Percentiles rank a stretch among this genome's conserved stretches.
These are phyloP conservation scores for Chironomus riparius DNA, from an alignment of 2,888 invertebrate genomes.

Conservation along the genomic window DNA sequence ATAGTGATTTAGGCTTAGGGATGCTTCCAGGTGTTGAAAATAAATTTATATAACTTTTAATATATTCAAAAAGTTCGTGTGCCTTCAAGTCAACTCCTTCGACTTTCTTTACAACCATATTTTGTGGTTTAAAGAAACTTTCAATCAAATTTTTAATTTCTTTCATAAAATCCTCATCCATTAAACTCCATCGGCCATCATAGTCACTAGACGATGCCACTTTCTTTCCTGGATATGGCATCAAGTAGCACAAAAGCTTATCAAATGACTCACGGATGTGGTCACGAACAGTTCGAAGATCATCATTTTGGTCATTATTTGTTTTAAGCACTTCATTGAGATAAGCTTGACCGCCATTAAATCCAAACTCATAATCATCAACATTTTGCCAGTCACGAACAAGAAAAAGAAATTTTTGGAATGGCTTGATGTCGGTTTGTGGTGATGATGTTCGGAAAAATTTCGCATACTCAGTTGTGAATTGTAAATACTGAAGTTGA, in stretches of 20 bases:
- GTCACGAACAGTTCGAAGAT: slow-evolving; percentile 7
- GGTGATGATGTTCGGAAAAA: background rate
- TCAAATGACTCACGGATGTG: slow-evolving; percentile 15
- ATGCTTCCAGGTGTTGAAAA: background rate
- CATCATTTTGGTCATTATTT: slow-evolving; percentile 3
- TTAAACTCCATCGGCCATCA: slow-evolving; percentile 48
- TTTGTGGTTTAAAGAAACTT: slow-evolving; percentile 69
- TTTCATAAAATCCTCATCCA: slow-evolving; percentile 77
- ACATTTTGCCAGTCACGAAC: slow-evolving; percentile 24
- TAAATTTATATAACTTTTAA: background rate
- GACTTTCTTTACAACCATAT: slow-evolving; percentile 84
- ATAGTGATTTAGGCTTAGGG: background rate
- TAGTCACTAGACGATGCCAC: background rate
- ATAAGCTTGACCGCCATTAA: slow-evolving; percentile 9
- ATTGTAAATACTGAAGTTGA: slow-evolving; percentile 24
- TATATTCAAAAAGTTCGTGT: slow-evolving; percentile 77
- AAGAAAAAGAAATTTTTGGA: slow-evolving; percentile 27
- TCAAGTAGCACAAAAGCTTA: slow-evolving; percentile 12
- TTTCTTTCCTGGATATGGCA: slow-evolving; percentile 24
- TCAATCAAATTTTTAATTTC: slow-evolving; percentile 73
- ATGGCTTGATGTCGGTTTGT: background rate
- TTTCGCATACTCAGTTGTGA: slow-evolving; percentile 19
- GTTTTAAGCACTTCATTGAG: background rate
- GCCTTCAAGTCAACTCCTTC: slow-evolving; percentile 81
- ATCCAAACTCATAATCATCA: slow-evolving; percentile 21